These are phyloP conservation scores for Coptodon rendalli DNA, from an alignment of 2,113 vertebrate species.

Conservation along the genomic window DNA sequence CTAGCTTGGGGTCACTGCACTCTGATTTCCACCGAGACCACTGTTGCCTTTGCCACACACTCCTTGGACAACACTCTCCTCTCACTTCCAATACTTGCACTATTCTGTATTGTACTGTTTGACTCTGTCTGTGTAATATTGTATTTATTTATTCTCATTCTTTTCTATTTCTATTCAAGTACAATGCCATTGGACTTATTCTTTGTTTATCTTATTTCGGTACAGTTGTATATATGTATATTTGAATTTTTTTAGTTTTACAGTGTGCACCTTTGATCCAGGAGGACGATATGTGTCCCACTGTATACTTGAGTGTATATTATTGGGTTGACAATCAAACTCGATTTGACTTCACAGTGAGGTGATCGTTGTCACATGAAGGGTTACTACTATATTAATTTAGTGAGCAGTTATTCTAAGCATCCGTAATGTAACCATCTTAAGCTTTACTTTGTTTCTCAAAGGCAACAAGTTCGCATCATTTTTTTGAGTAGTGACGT, in stretches of 20 bases:
- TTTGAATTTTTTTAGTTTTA: neutral
- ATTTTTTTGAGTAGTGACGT: neutral
- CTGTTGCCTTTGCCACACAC: neutral
- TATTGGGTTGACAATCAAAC: too few species aligned
- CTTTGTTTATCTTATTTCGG: neutral
- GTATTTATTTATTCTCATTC: neutral
- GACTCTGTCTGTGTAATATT: neutral
- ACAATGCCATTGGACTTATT: neutral
- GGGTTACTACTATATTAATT: neutral
- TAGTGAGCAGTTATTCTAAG: neutral
- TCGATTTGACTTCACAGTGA: too few species aligned
- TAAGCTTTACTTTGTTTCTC: neutral
- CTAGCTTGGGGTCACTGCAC: neutral
- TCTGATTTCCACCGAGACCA: neutral
- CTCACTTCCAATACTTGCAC: neutral
- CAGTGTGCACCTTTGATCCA: too few species aligned
- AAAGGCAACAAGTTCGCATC: neutral
- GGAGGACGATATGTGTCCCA: too few species aligned
- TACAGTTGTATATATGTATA: neutral
- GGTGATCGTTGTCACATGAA: too few species aligned
- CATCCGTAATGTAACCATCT: neutral
- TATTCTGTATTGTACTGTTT: neutral
- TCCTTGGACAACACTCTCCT: neutral
- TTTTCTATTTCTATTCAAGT: neutral
- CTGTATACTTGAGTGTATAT: too few species aligned